Evolutionary conservation across 2,888 invertebrate genomes (phyloP), one percentile per base, ranked within the genome.

Genomic region (Agrochola circellaris): DNA sequence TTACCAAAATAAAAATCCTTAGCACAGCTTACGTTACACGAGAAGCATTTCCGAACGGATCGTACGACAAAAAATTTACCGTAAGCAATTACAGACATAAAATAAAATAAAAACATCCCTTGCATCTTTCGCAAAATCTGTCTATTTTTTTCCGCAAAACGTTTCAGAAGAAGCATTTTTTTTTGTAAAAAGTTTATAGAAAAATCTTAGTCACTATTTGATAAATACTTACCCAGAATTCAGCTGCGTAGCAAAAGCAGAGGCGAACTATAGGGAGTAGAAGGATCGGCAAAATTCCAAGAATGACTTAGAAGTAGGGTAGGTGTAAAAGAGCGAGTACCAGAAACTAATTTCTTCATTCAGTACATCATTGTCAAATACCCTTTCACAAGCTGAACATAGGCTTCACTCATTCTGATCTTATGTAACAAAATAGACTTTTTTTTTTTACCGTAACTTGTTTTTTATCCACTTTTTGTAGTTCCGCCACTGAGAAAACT

Each of bases 221-320:
- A 54, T 58, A 60, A 77, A 81, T 79, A 79, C 79, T 82, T 65
- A 79, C 79, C 65, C 42, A 82, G 34, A 54, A 45, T 54, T 58
- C 58, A 38, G 51, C 64, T 0, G 51, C 20, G 15, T 61, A 75
- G 65, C 34, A 34, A 17, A 58, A 81, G 17, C 17, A 26, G 42
- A 73, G 64, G 48, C 48, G n/a, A 58, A 73, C 78, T 81, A 73
- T 38, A 26, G 20, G 17, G n/a, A 23, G 20, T 38, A 71, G 23
- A 23, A 48, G 15, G 30, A 73, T 7, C 26, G 13, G 26, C 34
- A 17, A 71, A 74, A 64, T 38, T n/a, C 48, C 17, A 23, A 45
- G 30, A 61, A n/a, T 20, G 3, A 34, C 30, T 23, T 48, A 7
- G 9, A 60, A n/a, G 48, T 60, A 67, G 38, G 15, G 42, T 54